Conservation (phyloP, 2,113 vertebrate genomes). For the Ailuropoda melanoleuca region DNA sequence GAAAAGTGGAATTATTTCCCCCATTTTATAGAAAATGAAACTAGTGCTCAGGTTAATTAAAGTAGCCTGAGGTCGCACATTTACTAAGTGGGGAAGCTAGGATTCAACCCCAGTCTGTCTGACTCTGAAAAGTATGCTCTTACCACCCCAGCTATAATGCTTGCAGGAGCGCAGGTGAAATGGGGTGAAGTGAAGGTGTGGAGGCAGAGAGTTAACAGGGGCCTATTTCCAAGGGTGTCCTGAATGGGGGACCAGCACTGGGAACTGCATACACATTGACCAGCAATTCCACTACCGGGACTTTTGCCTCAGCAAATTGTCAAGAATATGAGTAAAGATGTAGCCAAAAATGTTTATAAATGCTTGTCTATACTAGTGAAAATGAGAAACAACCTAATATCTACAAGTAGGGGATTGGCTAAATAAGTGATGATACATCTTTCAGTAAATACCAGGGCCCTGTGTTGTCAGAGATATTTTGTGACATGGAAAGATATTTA, state of each 20-base stretch:
- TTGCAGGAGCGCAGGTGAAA: not conserved
- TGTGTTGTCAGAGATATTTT: not conserved
- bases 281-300: not conserved
- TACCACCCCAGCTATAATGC: not conserved
- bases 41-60: not conserved
- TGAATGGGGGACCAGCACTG: not conserved
- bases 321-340: not conserved
- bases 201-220: not conserved
- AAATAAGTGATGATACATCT: not conserved
- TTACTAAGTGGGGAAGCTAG: not conserved
- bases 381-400: not conserved
- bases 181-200: not conserved
- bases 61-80: not conserved
- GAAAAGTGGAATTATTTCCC: slow-evolving; percentile 11
- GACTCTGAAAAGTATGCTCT: not conserved
- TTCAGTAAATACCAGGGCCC: not conserved
- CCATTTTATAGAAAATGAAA: slow-evolving; percentile 29
- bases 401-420: not conserved
- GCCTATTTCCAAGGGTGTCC: not conserved
- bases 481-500: not conserved
- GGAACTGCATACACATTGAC: not conserved
- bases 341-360: not conserved
- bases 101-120: not conserved
- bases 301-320: not conserved
- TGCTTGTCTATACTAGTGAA: not conserved